Evolutionary conservation across 1,140 invertebrate genomes (phyloP).

Genomic region (Aphelinus atriplicis): DNA sequence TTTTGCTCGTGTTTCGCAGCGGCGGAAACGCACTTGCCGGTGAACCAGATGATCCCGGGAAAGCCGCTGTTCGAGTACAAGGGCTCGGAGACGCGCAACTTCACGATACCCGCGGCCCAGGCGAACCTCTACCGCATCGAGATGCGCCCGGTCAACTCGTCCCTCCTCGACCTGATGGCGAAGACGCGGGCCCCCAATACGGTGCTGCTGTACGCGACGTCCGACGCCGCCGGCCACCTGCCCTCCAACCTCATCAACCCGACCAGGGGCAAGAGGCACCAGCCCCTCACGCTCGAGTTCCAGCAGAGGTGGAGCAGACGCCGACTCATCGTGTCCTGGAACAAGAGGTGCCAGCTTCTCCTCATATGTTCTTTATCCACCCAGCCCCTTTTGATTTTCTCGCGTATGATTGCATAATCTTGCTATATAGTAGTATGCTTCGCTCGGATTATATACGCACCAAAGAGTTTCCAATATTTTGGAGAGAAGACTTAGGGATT

Average conservation of each 20-base stretch:
- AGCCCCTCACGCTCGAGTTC: slow-evolving; percentile 51
- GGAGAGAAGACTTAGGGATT: too few relatives aligned
- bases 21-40: slow-evolving; percentile 58
- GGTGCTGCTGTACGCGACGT: slow-evolving; percentile 62
- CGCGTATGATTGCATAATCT: too few relatives aligned
- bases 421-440: too few relatives aligned
- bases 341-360: slow-evolving; percentile 56
- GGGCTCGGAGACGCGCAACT: slow-evolving; percentile 60
- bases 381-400: too few relatives aligned
- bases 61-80: slow-evolving; percentile 60
- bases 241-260: slow-evolving; percentile 35
- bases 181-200: slow-evolving; percentile 52
- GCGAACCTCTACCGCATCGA: slow-evolving; percentile 64
- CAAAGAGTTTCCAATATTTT: too few relatives aligned
- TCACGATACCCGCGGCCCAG: slow-evolving; percentile 58
- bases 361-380: too few relatives aligned
- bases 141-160: slow-evolving; percentile 54
- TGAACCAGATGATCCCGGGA: slow-evolving; percentile 59
- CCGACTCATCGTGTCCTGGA: slow-evolving; percentile 61
- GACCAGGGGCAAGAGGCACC: slow-evolving; percentile 5
- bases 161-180: slow-evolving; percentile 36
- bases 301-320: slow-evolving; percentile 59
- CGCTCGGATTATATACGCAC: too few relatives aligned
- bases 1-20: neutral
- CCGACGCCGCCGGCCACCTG: slow-evolving; percentile 54